Base-by-base conservation (phyloP, 2,888 invertebrate species). In the Dolichomitus sp. region DNA sequence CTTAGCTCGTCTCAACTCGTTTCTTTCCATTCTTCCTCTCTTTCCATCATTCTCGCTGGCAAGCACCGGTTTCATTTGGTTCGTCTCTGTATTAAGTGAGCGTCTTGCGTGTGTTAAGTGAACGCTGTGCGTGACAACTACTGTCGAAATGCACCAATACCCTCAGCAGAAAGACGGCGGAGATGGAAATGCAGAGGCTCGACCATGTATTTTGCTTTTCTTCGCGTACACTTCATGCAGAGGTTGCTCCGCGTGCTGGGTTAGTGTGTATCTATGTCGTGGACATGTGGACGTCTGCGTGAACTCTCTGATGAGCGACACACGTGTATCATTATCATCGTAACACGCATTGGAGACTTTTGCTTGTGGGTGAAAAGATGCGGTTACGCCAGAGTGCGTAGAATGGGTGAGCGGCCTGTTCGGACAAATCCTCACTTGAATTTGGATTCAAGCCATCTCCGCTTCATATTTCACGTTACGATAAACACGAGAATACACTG, bases 11-110 rank as follows among this genome's bases (percentile, higher is more conserved):
- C 61, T 72, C 80, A 9, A 66, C 73, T 57, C 68, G 40, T 48
- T 70, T 70, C 42, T 42, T 33, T 48, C 61, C 52, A n/a, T 65
- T 42, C 37, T 45, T 77, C 54, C 48, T 48, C 23, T 52, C 57
- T 45, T 7, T 73, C 23, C 33, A 75, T 52, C 45, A 6, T 59
- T 61, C 57, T 48, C 48, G 48, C 45, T 42, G 37, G 79, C 80
- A 74, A 37, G 75, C 87, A 85, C 85, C 85, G 87, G 89, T 88
- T 88, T 89, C 88, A 86, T 91, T 91, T 88, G 88, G 88, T 90
- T 88, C 86, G 84, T 85, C 85, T 81, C 80, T 82, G 78, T 48
- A 69, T 80, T 59, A 50, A 72, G 27, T 37, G 73, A 73, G n/a
- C 59, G 68, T 33, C 37, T 40, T n/a, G 40, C 61, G n/a, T 59